phyloP scores from a whole-genome alignment of 2,113 vertebrate species.

The Ancistrus triradiatus region DNA sequence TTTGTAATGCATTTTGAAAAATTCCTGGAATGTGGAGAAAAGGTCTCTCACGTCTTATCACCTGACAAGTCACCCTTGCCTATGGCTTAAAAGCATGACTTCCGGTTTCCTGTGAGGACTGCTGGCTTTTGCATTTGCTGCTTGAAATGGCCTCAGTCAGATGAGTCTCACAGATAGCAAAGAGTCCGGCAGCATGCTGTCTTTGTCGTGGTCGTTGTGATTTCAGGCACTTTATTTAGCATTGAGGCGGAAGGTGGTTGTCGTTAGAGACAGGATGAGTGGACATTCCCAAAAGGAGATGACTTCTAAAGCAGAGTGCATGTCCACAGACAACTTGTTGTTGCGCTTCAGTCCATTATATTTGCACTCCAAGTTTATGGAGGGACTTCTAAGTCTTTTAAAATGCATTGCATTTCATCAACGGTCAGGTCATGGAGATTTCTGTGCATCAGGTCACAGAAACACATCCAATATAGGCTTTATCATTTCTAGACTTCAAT shows the following conservation, averaged over 20 bases:
- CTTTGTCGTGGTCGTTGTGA: conserved; percentile 9
- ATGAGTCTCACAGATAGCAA: conserved; percentile 58
- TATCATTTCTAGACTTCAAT: too few species aligned
- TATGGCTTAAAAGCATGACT: conserved; percentile 61
- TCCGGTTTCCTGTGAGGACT: conserved; percentile 72
- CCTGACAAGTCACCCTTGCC: conserved; percentile 58
- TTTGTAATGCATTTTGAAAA: conserved; percentile 16
- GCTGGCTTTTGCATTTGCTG: conserved; percentile 61
- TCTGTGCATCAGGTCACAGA: too few species aligned
- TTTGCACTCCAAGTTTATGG: too few species aligned
- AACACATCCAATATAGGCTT: too few species aligned
- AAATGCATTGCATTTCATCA: too few species aligned
- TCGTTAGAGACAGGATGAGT: conserved; percentile 21
- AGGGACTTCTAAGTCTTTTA: too few species aligned
- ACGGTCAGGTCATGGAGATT: too few species aligned
- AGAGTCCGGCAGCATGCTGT: conserved; percentile 4
- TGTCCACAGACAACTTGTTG: neutral
- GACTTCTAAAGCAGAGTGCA: conserved; percentile 2
- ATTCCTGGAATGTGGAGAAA: conserved; percentile 52
- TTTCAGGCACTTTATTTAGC: conserved; percentile 38
- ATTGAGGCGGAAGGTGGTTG: neutral
- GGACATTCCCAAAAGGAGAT: conserved; percentile 29
- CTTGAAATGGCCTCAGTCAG: conserved; percentile 59
- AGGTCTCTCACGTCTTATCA: conserved; percentile 56
- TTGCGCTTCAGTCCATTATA: neutral